Percentiles rank a stretch among this genome's conserved stretches.
These are phyloP conservation scores for Acanthiza pusilla DNA, from an alignment of 2,797 vertebrate species.

Conservation along the genomic window DNA sequence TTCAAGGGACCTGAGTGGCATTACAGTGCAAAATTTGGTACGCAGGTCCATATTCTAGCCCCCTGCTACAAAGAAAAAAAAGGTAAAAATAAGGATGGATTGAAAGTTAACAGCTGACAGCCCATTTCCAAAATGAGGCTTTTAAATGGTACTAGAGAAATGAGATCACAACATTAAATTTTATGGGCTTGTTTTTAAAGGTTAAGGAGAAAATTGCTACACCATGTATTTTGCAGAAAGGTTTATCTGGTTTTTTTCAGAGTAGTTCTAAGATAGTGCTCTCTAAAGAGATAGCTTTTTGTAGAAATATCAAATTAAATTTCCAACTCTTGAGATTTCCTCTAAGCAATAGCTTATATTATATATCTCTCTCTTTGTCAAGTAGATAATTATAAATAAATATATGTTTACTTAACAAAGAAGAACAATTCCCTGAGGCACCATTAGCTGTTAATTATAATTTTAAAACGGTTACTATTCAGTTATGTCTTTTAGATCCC, in stretches of 20 bases:
- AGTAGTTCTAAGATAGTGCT: neutral
- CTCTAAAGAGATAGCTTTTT: neutral
- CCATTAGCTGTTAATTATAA: neutral
- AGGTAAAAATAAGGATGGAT: neutral
- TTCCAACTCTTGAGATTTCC: neutral
- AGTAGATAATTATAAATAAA: neutral
- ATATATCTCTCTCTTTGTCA: neutral
- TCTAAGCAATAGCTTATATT: neutral
- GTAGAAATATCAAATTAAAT: neutral
- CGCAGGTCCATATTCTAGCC: neutral
- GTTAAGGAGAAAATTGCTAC: slow-evolving; percentile 18
- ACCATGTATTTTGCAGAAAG: neutral
- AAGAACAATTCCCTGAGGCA: neutral
- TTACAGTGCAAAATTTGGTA: neutral
- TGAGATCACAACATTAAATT: neutral
- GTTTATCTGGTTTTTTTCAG: neutral
- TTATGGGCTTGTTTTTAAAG: neutral
- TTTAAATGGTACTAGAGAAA: slow-evolving; percentile 12
- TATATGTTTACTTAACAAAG: neutral
- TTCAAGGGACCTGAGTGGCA: neutral
- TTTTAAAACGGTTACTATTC: neutral
- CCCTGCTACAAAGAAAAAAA: neutral
- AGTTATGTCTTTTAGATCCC: neutral
- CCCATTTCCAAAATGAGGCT: neutral
- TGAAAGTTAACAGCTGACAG: neutral